Conservation (phyloP, 2,888 invertebrate species). For the Agrotis clavis region DNA sequence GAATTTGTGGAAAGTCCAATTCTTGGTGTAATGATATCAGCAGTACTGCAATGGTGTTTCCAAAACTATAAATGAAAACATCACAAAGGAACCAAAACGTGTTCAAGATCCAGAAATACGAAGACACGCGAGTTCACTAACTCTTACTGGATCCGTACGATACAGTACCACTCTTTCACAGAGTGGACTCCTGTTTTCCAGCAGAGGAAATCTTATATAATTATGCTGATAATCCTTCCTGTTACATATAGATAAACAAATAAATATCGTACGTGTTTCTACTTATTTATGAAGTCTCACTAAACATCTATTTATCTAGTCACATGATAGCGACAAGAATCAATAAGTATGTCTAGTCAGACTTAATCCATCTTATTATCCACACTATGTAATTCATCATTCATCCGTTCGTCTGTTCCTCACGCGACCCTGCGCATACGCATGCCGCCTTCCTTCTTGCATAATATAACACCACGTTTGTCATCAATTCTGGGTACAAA, state of each 20-base stretch:
- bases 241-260: conserved; percentile 33
- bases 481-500: too few relatives aligned
- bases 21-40: not conserved
- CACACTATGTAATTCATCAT: conserved; percentile 22
- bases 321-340: conserved; percentile 24
- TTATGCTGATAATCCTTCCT: not conserved
- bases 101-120: not conserved
- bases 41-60: not conserved
- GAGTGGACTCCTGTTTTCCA: not conserved
- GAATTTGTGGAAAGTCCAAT: not conserved
- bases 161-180: not conserved
- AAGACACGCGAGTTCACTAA: not conserved
- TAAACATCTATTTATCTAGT: conserved; percentile 27
- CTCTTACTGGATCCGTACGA: too few relatives aligned
- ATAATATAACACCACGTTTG: not conserved
- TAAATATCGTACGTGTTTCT: conserved; percentile 29
- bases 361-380: conserved; percentile 46
- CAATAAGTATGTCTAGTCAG: conserved; percentile 16
- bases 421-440: conserved; percentile 36
- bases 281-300: conserved; percentile 32
- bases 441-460: conserved; percentile 47
- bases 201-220: not conserved
- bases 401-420: conserved; percentile 14
- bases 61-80: not conserved
- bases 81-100: not conserved